Evolutionary conservation across 2,888 invertebrate species (phyloP), one percentile per base, ranked within the genome.

Genomic region (Acleris sparsana): DNA sequence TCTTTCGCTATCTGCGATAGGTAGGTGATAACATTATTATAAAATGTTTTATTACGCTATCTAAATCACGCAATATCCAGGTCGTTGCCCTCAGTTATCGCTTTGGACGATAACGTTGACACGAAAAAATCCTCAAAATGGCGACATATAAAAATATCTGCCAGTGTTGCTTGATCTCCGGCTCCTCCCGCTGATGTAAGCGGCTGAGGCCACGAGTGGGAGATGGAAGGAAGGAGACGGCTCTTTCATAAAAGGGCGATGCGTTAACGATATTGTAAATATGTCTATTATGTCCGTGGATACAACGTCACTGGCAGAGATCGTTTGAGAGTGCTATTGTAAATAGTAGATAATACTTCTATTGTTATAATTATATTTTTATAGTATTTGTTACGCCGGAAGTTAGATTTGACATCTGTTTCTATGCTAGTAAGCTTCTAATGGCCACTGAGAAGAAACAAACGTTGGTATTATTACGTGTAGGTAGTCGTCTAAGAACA

Each of bases 81-180:
- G 86, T 89, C 87, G 75, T 82, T 84, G 86, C 77, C 83, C 89
- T 79, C 81, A 79, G 39, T 52, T 89, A 91, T 89, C 91, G 75
- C 79, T 78, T 83, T 83, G 82, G 75, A 81, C 83, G 91, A 91
- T 92, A 89, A 86, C 83, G 80, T 82, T 77, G 73, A 84, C 76
- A 85, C 86, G 87, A 86, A 89, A 92, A 49, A 89, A 89, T 82
- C 79, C 80, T 83, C 78, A 76, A 74, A 73, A 62, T 53, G 66
- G 61, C 48, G 43, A 70, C 72, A 81, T 88, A 89, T 89, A 86
- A 83, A 77, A 70, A 70, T 55, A 67, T 68, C 68, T 71, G 65
- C 86, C 84, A 85, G 76, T 76, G 63, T 76, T 70, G 71, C 53
- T 60, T 77, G 86, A 80, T 76, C 62, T 77, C 66, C 71, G 67